phyloP scores from a whole-genome alignment of 1,140 invertebrate species.

The Chironomus striatipennis region DNA sequence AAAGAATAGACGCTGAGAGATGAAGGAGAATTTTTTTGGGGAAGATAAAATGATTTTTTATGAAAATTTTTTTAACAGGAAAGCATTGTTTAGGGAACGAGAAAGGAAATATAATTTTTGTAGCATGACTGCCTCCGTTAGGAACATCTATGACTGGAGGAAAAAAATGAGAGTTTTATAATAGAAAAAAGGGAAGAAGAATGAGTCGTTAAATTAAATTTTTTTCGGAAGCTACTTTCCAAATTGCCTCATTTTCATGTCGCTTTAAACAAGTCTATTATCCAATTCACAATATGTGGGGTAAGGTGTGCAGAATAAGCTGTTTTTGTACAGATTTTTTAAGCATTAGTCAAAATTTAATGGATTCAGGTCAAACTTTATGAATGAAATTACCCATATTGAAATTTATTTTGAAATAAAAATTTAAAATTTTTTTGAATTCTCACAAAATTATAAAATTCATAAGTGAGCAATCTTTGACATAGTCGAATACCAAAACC shows the following conservation, averaged over 20 bases:
- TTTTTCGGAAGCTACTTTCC: not conserved
- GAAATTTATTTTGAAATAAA: no score
- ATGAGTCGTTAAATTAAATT: conserved; percentile 9
- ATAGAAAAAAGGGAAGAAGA: not conserved
- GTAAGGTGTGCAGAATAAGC: not conserved
- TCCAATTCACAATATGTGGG: not conserved
- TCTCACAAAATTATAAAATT: no score
- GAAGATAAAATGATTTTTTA: conserved; percentile 14
- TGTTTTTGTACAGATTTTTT: no score
- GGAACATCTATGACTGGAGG: not conserved
- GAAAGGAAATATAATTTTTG: not conserved
- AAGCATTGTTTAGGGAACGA: not conserved
- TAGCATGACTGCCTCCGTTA: not conserved
- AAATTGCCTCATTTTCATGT: not conserved
- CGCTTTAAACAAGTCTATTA: not conserved
- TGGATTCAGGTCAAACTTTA: no score
- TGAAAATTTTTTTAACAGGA: not conserved
- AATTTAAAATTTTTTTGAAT: no score
- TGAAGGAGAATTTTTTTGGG: not conserved
- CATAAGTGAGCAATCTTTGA: no score
- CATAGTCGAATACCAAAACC: no score
- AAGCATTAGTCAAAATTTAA: no score
- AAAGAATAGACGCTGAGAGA: not conserved
- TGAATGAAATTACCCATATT: no score
- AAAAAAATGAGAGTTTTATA: not conserved